These are phyloP conservation scores for Zygogramma bicolorata DNA, from an alignment of 2,888 invertebrate genomes.

Conservation along the genomic window DNA sequence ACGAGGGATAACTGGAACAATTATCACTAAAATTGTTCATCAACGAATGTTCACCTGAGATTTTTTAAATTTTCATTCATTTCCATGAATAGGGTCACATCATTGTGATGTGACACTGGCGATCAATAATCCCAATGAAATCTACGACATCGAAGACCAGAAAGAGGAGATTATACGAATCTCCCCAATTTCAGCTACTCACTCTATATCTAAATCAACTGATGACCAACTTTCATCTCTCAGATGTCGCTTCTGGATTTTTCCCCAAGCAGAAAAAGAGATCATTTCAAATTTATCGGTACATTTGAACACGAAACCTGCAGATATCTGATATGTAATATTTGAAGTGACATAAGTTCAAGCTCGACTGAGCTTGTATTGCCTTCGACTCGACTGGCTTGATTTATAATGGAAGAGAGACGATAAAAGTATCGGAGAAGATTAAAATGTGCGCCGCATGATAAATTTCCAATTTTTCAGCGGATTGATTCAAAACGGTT, in stretches of 20 bases:
- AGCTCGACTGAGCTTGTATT: constrained; percentile 29
- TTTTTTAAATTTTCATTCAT: no score
- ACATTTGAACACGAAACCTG: constrained; percentile 24
- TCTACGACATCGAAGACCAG: no score
- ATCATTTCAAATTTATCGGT: constrained; percentile 25
- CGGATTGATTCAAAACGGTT: constrained; percentile 3
- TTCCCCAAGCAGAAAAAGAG: background rate
- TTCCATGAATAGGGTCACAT: no score
- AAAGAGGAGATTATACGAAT: no score
- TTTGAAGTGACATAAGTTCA: constrained; percentile 33
- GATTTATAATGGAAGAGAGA: constrained; percentile 27
- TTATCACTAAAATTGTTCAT: no score
- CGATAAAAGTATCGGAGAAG: constrained; percentile 29
- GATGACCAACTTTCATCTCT: background rate
- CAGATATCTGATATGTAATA: constrained; percentile 20
- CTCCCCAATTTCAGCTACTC: no score
- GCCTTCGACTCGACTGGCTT: constrained; percentile 23
- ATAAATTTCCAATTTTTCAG: constrained; percentile 34
- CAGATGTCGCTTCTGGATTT: background rate
- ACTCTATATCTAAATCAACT: no score
- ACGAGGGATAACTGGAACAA: no score
- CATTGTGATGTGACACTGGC: no score
- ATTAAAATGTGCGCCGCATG: constrained; percentile 31
- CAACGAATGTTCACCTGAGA: no score
- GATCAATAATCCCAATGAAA: no score